Evolutionary conservation across 1,140 invertebrate species (phyloP).

Genomic region (Pantala flavescens): DNA sequence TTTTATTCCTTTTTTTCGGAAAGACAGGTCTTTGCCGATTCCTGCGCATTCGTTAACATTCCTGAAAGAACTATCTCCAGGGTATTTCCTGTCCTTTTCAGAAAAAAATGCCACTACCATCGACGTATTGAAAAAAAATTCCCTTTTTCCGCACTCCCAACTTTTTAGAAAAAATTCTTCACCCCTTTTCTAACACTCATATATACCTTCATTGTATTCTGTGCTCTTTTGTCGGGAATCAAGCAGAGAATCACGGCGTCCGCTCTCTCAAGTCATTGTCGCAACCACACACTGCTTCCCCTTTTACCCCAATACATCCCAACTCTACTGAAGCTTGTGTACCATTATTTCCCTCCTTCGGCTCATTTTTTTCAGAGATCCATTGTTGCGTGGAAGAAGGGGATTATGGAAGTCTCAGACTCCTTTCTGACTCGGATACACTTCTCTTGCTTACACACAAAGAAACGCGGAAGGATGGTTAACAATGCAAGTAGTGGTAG

Average conservation of each 20-base stretch:
- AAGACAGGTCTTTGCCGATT: slow-evolving; percentile 2
- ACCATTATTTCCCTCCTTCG: slow-evolving; percentile 8
- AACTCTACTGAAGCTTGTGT: neutral
- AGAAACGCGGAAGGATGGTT: slow-evolving; percentile 7
- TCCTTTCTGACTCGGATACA: neutral
- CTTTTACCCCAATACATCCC: neutral
- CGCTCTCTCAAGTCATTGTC: neutral
- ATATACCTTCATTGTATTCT: neutral
- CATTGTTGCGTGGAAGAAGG: neutral
- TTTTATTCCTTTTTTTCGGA: neutral
- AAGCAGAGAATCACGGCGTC: neutral
- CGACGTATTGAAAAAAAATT: neutral
- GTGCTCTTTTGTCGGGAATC: neutral
- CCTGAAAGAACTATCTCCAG: slow-evolving; percentile 1
- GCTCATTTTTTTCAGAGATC: neutral
- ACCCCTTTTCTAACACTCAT: neutral
- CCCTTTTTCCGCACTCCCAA: neutral
- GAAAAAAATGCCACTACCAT: neutral
- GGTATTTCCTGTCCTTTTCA: slow-evolving; percentile 2
- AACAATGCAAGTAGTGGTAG: slow-evolving; percentile 5
- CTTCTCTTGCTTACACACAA: neutral
- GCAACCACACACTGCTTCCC: neutral
- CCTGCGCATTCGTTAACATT: neutral
- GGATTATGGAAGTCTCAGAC: neutral
- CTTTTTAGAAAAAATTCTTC: neutral